phyloP scores from a whole-genome alignment of 2,888 invertebrate genomes.

The Masnerella sp. region DNA sequence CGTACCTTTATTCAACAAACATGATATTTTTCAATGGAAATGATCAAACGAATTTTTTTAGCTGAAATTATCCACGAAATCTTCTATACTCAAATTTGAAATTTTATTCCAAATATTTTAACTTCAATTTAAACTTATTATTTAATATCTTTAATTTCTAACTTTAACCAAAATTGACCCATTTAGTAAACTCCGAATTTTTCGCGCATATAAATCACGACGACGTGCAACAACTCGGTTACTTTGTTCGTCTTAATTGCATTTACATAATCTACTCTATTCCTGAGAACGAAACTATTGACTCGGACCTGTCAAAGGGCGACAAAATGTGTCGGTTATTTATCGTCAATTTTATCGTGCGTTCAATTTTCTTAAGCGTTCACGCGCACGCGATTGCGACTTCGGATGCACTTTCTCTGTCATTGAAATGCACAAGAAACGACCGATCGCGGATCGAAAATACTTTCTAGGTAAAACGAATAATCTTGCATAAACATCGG shows the following conservation, averaged over 20 bases:
- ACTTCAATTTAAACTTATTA: too few relatives aligned
- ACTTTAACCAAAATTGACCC: slow-evolving; percentile 13
- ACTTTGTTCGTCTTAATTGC: slow-evolving; percentile 48
- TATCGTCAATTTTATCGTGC: neutral
- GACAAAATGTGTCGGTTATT: too few relatives aligned
- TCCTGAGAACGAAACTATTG: neutral
- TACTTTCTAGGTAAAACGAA: slow-evolving; percentile 45
- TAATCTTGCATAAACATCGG: slow-evolving; percentile 17
- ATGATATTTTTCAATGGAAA: too few relatives aligned
- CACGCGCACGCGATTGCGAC: slow-evolving; percentile 23
- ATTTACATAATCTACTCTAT: slow-evolving; percentile 47
- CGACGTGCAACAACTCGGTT: slow-evolving; percentile 26
- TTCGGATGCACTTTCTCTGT: slow-evolving; percentile 51
- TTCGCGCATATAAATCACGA: too few relatives aligned
- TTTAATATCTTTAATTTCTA: too few relatives aligned
- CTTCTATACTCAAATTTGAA: too few relatives aligned
- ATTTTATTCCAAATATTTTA: too few relatives aligned
- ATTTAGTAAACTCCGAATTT: too few relatives aligned
- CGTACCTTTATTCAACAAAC: too few relatives aligned
- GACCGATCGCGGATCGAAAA: slow-evolving; percentile 23
- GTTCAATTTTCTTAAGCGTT: neutral
- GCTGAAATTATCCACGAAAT: too few relatives aligned
- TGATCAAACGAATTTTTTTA: too few relatives aligned
- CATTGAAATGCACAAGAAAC: slow-evolving; percentile 48
- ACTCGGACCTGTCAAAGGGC: too few relatives aligned